Percentiles rank a stretch among this genome's conserved stretches.
Evolutionary conservation across 2,888 invertebrate genomes (phyloP).

Genomic region (Drosophila recens): DNA sequence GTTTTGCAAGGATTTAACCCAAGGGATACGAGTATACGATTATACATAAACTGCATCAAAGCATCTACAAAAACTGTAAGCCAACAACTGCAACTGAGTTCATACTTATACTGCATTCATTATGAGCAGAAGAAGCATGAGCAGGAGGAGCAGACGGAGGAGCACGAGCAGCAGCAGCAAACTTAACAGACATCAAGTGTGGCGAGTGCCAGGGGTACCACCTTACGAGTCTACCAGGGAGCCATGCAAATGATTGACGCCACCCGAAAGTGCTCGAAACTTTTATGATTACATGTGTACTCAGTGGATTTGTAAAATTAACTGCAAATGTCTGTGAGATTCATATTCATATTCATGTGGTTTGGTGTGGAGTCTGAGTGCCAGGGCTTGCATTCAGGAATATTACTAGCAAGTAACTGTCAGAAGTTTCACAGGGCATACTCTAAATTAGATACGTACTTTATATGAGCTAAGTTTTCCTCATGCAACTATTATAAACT

Average conservation of each 20-base stretch:
- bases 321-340: constrained; percentile 46
- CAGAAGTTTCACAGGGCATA: constrained; percentile 38
- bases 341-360: constrained; percentile 18
- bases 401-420: constrained; percentile 16
- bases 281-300: constrained; percentile 61
- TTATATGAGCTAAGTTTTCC: constrained; percentile 27
- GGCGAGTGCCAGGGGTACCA: constrained; percentile 3
- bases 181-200: constrained; percentile 12
- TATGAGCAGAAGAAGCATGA: constrained; percentile 13
- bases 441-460: constrained; percentile 16
- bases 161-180: neutral
- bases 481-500: constrained; percentile 23
- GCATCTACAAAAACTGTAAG: constrained; percentile 1
- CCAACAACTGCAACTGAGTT: constrained; percentile 18
- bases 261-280: constrained; percentile 41
- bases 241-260: constrained; percentile 54
- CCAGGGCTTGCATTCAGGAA: neutral
- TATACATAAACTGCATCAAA: constrained; percentile 5
- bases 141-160: neutral
- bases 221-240: neutral
- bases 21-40: neutral
- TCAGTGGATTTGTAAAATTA: constrained; percentile 57
- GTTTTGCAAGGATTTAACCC: constrained; percentile 7
- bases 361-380: constrained; percentile 1
- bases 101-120: constrained; percentile 34